Evolutionary conservation across 2,888 invertebrate species (phyloP).

Genomic region (Metallyticus violacea): DNA sequence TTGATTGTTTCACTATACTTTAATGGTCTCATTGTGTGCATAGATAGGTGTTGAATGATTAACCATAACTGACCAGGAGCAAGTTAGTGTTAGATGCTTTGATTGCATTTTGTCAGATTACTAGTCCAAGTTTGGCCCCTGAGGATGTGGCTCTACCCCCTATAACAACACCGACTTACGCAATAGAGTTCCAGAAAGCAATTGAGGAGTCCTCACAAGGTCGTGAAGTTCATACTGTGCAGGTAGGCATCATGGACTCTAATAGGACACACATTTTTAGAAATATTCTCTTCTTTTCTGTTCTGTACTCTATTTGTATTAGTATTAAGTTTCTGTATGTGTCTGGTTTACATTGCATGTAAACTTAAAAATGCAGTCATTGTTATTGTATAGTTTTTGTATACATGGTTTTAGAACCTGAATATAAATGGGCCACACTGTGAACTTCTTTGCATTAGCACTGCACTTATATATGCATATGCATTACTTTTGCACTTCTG

Average conservation of each 20-base stretch:
- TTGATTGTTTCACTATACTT: background rate
- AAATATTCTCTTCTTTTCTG: background rate
- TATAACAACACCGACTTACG: constrained; percentile 54
- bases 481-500: no score
- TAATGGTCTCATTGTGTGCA: background rate
- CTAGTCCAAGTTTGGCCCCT: constrained; percentile 44
- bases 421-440: no score
- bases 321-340: background rate
- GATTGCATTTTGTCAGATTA: constrained; percentile 42
- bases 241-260: constrained; percentile 42
- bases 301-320: background rate
- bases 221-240: constrained; percentile 56
- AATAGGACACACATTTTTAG: background rate
- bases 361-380: no score
- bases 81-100: constrained; percentile 10
- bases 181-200: constrained; percentile 54
- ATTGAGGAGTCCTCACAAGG: constrained; percentile 57
- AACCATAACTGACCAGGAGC: background rate
- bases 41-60: background rate
- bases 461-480: no score
- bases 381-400: no score
- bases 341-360: no score
- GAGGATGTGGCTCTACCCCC: constrained; percentile 50
- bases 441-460: no score
- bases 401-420: no score